Conservation (phyloP, 2,888 invertebrate genomes). For the Poecilus cupreus region DNA sequence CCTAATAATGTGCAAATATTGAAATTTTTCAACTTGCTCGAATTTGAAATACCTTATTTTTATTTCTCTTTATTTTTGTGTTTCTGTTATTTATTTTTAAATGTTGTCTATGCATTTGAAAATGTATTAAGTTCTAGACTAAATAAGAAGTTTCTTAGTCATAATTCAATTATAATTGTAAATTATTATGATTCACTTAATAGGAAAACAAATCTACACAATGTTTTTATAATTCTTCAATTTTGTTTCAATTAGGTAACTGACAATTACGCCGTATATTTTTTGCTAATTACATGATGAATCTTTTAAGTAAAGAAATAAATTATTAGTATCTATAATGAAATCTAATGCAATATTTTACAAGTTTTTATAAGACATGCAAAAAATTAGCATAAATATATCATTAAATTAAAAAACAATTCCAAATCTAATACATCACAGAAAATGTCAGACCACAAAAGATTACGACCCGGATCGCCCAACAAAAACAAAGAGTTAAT, state of each 20-base stretch:
- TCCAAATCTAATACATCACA: neutral
- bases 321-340: neutral
- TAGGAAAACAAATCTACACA: neutral
- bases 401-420: neutral
- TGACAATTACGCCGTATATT: neutral
- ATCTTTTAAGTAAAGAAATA: neutral
- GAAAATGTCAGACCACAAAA: conserved; percentile 27
- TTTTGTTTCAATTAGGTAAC: neutral
- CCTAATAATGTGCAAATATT: too few relatives aligned
- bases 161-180: neutral
- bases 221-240: neutral
- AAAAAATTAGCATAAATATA: neutral
- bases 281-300: neutral
- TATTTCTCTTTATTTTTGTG: too few relatives aligned
- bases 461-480: neutral
- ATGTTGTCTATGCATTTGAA: too few relatives aligned
- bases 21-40: too few relatives aligned
- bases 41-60: too few relatives aligned
- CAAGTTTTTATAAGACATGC: neutral
- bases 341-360: conserved; percentile 13
- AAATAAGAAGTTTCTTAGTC: neutral
- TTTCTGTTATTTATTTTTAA: too few relatives aligned
- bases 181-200: neutral
- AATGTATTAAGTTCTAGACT: too few relatives aligned
- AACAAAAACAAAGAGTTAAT: conserved; percentile 1